Conservation (phyloP, 2,888 invertebrate species). For the Poecilobothrus nobilitatus region DNA sequence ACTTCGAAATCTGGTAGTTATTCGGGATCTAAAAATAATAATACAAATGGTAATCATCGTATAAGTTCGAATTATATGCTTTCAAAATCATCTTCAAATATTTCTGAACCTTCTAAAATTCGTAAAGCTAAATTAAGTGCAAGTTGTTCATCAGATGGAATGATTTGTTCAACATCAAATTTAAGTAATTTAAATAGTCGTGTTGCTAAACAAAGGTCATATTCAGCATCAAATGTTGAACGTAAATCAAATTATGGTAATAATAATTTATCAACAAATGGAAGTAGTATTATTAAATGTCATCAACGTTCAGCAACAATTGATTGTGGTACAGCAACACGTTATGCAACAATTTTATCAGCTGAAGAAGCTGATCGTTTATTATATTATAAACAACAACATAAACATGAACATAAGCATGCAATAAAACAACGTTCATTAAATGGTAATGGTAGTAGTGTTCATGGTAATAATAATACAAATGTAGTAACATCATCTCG, state of each 20-base stretch:
- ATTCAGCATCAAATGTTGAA: slow-evolving; percentile 13
- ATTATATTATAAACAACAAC: slow-evolving; percentile 39
- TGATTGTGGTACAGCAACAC: slow-evolving; percentile 35
- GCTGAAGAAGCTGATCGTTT: slow-evolving; percentile 28
- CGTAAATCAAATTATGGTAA: slow-evolving; percentile 15
- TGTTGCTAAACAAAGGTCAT: slow-evolving; percentile 9
- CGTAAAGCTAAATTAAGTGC: slow-evolving; percentile 16
- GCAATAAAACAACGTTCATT: slow-evolving; percentile 28
- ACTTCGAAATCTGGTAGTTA: slow-evolving; percentile 17
- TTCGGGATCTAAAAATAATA: slow-evolving; percentile 22
- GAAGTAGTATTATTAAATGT: slow-evolving; percentile 13
- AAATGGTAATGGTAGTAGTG: slow-evolving; percentile 12
- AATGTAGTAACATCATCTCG: slow-evolving; percentile 24
- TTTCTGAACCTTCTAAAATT: slow-evolving; percentile 28
- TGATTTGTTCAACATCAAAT: slow-evolving; percentile 15
- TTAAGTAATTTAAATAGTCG: background rate
- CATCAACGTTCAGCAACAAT: slow-evolving; percentile 37
- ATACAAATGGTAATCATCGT: slow-evolving; percentile 18
- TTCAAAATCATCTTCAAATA: background rate
- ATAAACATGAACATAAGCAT: slow-evolving; percentile 36
- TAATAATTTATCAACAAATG: slow-evolving; percentile 15
- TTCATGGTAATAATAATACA: slow-evolving; percentile 20
- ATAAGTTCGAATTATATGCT: background rate
- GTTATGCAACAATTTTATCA: slow-evolving; percentile 9
- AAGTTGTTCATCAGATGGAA: slow-evolving; percentile 18